Percentiles rank a stretch among this genome's conserved stretches.
Evolutionary conservation across 2,797 vertebrate species (phyloP).

Genomic region (Onychomys leucogaster): DNA sequence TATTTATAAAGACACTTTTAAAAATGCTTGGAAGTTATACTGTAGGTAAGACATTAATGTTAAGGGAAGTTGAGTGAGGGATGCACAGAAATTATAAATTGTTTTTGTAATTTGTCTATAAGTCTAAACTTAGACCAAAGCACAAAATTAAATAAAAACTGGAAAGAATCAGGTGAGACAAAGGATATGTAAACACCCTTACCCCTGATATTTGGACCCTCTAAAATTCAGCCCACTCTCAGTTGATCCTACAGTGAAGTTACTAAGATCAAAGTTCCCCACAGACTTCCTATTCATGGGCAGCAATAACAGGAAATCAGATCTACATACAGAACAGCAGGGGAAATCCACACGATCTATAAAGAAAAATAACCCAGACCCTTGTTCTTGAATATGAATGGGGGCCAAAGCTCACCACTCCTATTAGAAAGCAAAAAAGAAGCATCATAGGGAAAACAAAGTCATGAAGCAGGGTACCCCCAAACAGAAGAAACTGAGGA

Average conservation of each 20-base stretch:
- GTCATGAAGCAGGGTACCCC: slow-evolving; percentile 9
- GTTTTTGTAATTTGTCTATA: slow-evolving; percentile 66
- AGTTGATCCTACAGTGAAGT: slow-evolving; percentile 20
- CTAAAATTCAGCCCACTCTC: slow-evolving; percentile 37
- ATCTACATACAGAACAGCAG: neutral
- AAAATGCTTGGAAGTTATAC: slow-evolving; percentile 10
- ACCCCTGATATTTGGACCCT: neutral
- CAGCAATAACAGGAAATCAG: slow-evolving; percentile 41
- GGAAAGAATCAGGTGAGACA: slow-evolving; percentile 28
- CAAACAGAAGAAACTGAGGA: neutral
- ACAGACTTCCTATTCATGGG: slow-evolving; percentile 32
- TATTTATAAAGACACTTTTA: slow-evolving; percentile 1
- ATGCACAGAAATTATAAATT: neutral
- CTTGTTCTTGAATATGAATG: slow-evolving; percentile 17
- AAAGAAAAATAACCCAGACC: slow-evolving; percentile 38
- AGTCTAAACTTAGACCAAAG: slow-evolving; percentile 66
- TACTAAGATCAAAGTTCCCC: neutral
- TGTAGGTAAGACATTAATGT: slow-evolving; percentile 9
- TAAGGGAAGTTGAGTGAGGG: neutral
- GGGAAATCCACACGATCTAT: slow-evolving; percentile 35
- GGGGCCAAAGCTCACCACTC: slow-evolving; percentile 21
- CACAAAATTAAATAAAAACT: slow-evolving; percentile 6
- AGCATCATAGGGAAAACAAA: slow-evolving; percentile 28
- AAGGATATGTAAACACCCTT: neutral
- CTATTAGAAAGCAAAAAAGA: slow-evolving; percentile 39